Base-by-base conservation (phyloP, 2,797 vertebrate species). In the Anguilla megastoma region DNA sequence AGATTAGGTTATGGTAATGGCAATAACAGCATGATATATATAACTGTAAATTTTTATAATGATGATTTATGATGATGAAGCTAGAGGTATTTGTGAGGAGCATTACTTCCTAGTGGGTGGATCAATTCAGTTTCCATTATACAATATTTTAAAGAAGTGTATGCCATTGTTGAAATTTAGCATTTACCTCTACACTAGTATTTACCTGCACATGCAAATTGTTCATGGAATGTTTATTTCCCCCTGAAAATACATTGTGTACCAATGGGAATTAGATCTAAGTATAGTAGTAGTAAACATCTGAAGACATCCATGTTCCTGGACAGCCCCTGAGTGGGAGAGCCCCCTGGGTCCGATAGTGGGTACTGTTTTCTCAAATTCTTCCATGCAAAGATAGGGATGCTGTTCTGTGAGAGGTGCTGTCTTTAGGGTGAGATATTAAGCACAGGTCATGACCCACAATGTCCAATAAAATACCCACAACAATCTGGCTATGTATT, bases 21-120 rank as follows among this genome's bases (percentile, higher is more conserved):
- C 21, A 33, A 5, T 33, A 36, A 79, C 74, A 79, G 36, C 74
- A 16, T 30, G 30, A 12, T 18, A 30, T 45, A 10, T 79, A 79
- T 33, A 36, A 41, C 33, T 41, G 74, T 30, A 33, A 45, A 41
- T 33, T 36, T 36, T 79, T 79, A 41, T 18, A 79, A 79, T 36
- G 33, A 79, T 79, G 74, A 41, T 79, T 79, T 41, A 36, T 41
- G 14, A 79, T 79, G 74, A 79, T 79, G 74, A 79, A 41, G 18
- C 5, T 63, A 30, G 3, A 41, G 74, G 74, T 79, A 21, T 16
- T 76, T 16, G 33, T 41, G 12, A 41, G 74, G 30, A 76, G 3
- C 5, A 41, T 41, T 76, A 45, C 36, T 8, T 80, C 76, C 12
- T 21, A 41, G 36, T 48, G 18, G 76, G 14, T 14, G 5, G 33